Evolutionary conservation across 2,888 invertebrate species (phyloP), one percentile per base, ranked within the genome.

Genomic region (Ichneumoninae sp.): DNA sequence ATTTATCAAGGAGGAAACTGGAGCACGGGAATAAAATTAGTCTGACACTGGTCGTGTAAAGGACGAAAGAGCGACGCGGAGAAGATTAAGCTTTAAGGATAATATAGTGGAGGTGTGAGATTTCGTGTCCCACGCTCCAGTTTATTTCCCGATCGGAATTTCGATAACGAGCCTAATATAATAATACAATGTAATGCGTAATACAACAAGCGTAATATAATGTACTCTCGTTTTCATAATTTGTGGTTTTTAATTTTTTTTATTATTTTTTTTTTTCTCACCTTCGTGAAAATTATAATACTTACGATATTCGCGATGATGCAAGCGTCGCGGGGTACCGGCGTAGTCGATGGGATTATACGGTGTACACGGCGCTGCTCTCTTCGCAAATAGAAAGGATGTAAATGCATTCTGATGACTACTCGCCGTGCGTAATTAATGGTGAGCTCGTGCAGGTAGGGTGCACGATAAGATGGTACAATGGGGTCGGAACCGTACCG

Each of bases 401-500:
- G 80, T 44, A 47, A 80, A 80, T 83, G 76, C 76, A 83, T 81
- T 81, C 71, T 73, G 63, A 83, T 83, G 71, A 44, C 57, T 57
- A 50, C 63, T 19, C 16, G 47, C 60, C 57, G 52, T 40, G 40
- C 71, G 60, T 68, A 80, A 83, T 83, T 80, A 83, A 71, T 75
- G 76, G 22, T 19, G 10, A 52, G 60, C 50, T 68, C 76, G 71
- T 60, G 65, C 44, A 33, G 76, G 47, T 71, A 81, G 73, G 81
- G 77, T 76, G 60, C 68, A 44, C 69, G 66, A 73, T 73, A 63
- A 75, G 44, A 63, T 22, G 19, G 50, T 63, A 60, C 33, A 78
- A 68, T 68, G 73, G 60, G 77, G 30, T 52, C 33, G 73, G 60
- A 74, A 73, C 57, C 44, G 4, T 83, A 47, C 71, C 52, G 74